Base-by-base conservation (phyloP, 2,888 invertebrate species). In the Zeuzera pyrina region DNA sequence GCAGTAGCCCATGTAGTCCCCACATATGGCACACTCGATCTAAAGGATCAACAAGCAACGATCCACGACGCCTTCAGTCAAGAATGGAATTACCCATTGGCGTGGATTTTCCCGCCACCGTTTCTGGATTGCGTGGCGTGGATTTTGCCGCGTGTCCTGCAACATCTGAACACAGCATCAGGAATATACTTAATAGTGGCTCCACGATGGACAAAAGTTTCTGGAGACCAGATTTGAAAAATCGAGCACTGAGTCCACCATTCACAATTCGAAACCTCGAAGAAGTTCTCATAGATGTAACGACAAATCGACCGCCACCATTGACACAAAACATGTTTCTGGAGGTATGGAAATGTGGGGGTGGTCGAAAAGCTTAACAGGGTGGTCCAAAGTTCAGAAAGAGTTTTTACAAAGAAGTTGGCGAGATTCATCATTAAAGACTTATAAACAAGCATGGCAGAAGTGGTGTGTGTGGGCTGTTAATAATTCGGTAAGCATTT, bases 161-260 rank as follows among this genome's bases (percentile, higher is more conserved):
- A 29, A 10, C 45, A 43, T 14, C 31, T 51, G 2, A 45, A 46
- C 28, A 29, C 13, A 39, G 3, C 28, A 36, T 15, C 23, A n/a
- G n/a, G n/a, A n/a, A n/a, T 0, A 29, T 26, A 8, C n/a, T n/a
- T n/a, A n/a, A n/a, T n/a, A n/a, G n/a, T n/a, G n/a, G n/a, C n/a
- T n/a, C n/a, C n/a, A n/a, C 11, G 30, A 14, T 50, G 45, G 49
- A 29, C 23, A 8, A 42, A 39, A n/a, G 47, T 45, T 52, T 44
- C 25, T 51, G 52, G 49, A 39, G 43, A 31, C 32, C 46, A 14
- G 47, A 51, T 23, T 34, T 49, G 12, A n/a, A n/a, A n/a, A n/a
- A n/a, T n/a, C n/a, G n/a, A n/a, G n/a, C n/a, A n/a, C n/a, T n/a
- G n/a, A n/a, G 7, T 21, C 29, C 31, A 10, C 37, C 37, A 5